A percentile compares a stretch with the other conserved stretches of the same genome.
Conservation (phyloP, 2,888 invertebrate species). For the Trichacis sp. region DNA sequence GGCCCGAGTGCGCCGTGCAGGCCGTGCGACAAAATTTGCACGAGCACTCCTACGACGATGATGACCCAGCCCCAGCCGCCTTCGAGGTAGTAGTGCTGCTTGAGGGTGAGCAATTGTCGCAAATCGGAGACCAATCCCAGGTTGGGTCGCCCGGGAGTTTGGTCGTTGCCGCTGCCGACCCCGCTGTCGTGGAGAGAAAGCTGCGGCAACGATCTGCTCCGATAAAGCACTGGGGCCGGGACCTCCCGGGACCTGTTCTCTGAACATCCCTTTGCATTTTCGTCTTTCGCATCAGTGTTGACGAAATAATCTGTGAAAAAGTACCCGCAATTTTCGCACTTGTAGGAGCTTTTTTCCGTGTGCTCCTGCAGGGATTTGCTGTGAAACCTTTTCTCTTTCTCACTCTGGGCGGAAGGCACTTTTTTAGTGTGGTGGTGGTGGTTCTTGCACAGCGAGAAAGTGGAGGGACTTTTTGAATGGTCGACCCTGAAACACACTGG, state of each 20-base stretch:
- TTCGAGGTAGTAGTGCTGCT: constrained; percentile 88
- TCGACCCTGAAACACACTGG: constrained; percentile 5
- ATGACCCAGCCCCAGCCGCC: constrained; percentile 92
- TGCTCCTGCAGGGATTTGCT: constrained; percentile 27
- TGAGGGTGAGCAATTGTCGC: constrained; percentile 75
- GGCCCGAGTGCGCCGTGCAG: constrained; percentile 78
- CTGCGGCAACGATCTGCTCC: constrained; percentile 78
- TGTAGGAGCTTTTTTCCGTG: constrained; percentile 12
- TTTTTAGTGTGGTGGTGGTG: background rate
- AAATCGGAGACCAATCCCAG: constrained; percentile 72
- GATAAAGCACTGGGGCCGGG: constrained; percentile 69
- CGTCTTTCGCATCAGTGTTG: constrained; percentile 4
- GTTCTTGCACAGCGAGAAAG: background rate
- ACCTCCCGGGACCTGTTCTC: constrained; percentile 31
- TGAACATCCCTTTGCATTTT: no score
- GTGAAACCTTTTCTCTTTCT: constrained; percentile 12
- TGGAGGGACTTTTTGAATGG: background rate
- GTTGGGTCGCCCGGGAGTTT: constrained; percentile 72
- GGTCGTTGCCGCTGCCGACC: constrained; percentile 64
- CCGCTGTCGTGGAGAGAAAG: constrained; percentile 74
- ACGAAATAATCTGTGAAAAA: constrained; percentile 5
- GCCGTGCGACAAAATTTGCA: constrained; percentile 82
- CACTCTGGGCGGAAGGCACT: background rate
- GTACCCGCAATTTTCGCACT: constrained; percentile 28
- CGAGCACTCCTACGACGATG: constrained; percentile 78